phyloP scores from a whole-genome alignment of 2,888 invertebrate species.

The Pseudococcus viburni region DNA sequence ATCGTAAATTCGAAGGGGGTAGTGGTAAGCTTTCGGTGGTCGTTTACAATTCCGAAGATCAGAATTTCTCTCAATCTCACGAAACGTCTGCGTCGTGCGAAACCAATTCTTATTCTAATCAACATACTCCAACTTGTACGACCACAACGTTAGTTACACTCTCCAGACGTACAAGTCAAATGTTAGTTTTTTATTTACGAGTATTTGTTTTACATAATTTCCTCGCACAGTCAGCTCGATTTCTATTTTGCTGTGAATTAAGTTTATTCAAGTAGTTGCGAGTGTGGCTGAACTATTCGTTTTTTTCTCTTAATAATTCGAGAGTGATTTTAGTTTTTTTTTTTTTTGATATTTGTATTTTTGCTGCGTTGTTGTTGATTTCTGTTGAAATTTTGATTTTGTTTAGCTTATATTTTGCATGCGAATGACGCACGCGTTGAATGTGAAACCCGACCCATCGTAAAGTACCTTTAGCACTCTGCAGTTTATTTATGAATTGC shows the following conservation, averaged over 20 bases:
- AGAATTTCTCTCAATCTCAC: constrained; percentile 10
- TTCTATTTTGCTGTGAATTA: constrained; percentile 1
- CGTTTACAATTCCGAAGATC: constrained; percentile 54
- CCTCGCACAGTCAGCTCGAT: neutral
- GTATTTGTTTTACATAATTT: neutral
- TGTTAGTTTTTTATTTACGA: constrained; percentile 58
- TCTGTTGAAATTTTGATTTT: neutral
- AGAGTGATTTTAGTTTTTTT: too few species aligned
- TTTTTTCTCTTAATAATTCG: neutral
- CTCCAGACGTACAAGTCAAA: constrained; percentile 63
- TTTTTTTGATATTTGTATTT: neutral
- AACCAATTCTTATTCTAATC: constrained; percentile 52
- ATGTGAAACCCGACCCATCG: too few species aligned
- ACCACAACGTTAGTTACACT: constrained; percentile 50
- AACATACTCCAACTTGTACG: constrained; percentile 36
- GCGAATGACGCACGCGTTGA: too few species aligned
- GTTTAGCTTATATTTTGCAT: too few species aligned
- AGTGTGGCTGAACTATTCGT: neutral
- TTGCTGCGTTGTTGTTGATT: neutral
- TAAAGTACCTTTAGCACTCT: too few species aligned
- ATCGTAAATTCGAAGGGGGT: constrained; percentile 56
- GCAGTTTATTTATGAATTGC: too few species aligned
- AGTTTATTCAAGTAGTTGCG: too few species aligned
- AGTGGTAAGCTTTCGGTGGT: constrained; percentile 51
- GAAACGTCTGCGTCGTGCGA: constrained; percentile 49